A percentile compares a stretch with the other conserved stretches of the same genome.
phyloP scores from a whole-genome alignment of 2,888 invertebrate species.

The Limnephilus lunatus region DNA sequence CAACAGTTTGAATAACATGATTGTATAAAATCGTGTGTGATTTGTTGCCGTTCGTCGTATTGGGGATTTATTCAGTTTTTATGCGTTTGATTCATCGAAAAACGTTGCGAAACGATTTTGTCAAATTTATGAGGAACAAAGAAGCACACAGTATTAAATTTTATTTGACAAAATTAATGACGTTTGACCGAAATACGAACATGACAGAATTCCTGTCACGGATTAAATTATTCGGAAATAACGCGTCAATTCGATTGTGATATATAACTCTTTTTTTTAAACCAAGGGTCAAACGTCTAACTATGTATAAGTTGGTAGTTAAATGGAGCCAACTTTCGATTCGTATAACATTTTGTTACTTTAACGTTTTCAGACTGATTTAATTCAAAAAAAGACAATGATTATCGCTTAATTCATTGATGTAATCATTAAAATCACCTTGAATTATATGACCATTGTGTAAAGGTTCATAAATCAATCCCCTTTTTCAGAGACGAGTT shows the following conservation, averaged over 20 bases:
- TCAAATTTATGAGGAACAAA: neutral
- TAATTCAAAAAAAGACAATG: neutral
- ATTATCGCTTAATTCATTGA: neutral
- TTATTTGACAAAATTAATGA: constrained; percentile 16
- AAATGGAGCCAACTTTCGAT: neutral
- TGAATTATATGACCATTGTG: neutral
- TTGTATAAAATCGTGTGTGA: neutral
- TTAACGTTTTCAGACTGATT: neutral
- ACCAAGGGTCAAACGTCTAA: neutral
- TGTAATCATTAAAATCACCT: neutral
- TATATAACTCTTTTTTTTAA: neutral
- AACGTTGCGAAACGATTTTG: neutral
- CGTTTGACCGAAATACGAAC: neutral
- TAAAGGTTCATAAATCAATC: neutral
- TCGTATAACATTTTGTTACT: neutral
- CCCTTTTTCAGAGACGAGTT: neutral
- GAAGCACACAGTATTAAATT: neutral
- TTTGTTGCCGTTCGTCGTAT: neutral
- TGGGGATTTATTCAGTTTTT: neutral
- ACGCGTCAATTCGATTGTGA: neutral
- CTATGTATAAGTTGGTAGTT: neutral
- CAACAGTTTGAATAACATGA: neutral
- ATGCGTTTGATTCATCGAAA: neutral
- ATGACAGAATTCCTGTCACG: neutral
- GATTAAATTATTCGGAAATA: neutral